phyloP scores from a whole-genome alignment of 2,797 vertebrate genomes.

The Brachymystax lenok region DNA sequence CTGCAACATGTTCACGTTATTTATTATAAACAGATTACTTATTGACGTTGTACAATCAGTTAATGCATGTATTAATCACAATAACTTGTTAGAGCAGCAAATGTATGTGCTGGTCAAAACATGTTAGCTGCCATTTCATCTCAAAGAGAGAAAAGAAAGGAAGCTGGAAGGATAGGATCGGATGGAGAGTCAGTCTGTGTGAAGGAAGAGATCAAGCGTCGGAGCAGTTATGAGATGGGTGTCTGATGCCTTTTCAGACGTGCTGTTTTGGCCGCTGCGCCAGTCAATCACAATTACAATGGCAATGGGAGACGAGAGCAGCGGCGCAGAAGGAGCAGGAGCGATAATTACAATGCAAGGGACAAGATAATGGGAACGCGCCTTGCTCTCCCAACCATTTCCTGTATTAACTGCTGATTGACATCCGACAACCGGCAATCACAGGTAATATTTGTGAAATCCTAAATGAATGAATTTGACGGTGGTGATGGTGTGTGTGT shows the following conservation, averaged over 20 bases:
- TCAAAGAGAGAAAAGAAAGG: background rate
- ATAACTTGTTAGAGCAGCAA: background rate
- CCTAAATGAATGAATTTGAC: slow-evolving; percentile 74
- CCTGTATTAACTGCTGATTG: slow-evolving; percentile 78
- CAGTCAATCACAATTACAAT: slow-evolving; percentile 90
- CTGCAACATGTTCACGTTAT: background rate
- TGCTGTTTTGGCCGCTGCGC: slow-evolving; percentile 82
- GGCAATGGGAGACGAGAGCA: slow-evolving; percentile 82
- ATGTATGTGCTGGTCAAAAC: background rate
- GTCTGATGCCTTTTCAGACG: slow-evolving; percentile 82
- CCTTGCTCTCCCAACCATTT: slow-evolving; percentile 81
- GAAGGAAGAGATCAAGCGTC: slow-evolving; percentile 74
- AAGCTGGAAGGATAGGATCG: background rate
- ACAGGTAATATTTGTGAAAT: slow-evolving; percentile 78
- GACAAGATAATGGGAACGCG: slow-evolving; percentile 89
- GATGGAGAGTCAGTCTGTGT: slow-evolving; percentile 59
- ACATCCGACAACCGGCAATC: slow-evolving; percentile 79
- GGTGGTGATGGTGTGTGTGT: slow-evolving; percentile 50
- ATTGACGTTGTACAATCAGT: background rate
- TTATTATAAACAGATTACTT: background rate
- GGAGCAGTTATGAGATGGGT: slow-evolving; percentile 80
- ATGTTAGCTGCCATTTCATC: background rate
- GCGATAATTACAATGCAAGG: slow-evolving; percentile 84
- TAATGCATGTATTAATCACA: background rate
- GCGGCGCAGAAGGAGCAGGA: slow-evolving; percentile 85